These are phyloP conservation scores for Zaprionus capensis DNA, from an alignment of 1,140 invertebrate species.

Conservation along the genomic window DNA sequence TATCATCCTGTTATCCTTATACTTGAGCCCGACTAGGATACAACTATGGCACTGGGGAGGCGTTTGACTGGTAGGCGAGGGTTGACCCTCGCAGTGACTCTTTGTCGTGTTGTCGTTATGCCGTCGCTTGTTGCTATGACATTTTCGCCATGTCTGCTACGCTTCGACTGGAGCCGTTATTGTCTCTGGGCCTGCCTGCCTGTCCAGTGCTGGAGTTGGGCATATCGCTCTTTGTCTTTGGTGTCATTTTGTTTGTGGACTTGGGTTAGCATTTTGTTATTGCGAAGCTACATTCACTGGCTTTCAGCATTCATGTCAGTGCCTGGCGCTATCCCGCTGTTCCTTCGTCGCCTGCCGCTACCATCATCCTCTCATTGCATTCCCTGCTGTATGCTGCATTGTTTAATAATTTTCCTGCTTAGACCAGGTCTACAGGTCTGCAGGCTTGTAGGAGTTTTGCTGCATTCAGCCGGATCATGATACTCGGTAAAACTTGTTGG, in stretches of 20 bases:
- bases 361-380: constrained; percentile 5
- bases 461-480: constrained; percentile 26
- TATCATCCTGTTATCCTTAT: constrained; percentile 6
- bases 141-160: constrained; percentile 33
- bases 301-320: constrained; percentile 50
- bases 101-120: constrained; percentile 31
- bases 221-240: constrained; percentile 28
- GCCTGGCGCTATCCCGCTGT: constrained; percentile 7
- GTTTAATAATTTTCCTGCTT: constrained; percentile 75
- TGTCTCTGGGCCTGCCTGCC: constrained; percentile 16
- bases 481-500: constrained; percentile 36
- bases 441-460: constrained; percentile 1
- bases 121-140: constrained; percentile 23
- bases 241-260: constrained; percentile 58
- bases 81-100: constrained; percentile 13
- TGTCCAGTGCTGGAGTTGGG: constrained; percentile 11
- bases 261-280: constrained; percentile 68
- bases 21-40: neutral
- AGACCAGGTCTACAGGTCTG: constrained; percentile 18
- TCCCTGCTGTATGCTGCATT: constrained; percentile 46
- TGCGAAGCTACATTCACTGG: constrained; percentile 64
- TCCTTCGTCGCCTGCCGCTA: neutral
- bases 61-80: neutral
- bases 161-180: constrained; percentile 24
- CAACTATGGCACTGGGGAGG: neutral